Base-by-base conservation (phyloP, 2,888 invertebrate genomes). In the Cenopis cana region DNA sequence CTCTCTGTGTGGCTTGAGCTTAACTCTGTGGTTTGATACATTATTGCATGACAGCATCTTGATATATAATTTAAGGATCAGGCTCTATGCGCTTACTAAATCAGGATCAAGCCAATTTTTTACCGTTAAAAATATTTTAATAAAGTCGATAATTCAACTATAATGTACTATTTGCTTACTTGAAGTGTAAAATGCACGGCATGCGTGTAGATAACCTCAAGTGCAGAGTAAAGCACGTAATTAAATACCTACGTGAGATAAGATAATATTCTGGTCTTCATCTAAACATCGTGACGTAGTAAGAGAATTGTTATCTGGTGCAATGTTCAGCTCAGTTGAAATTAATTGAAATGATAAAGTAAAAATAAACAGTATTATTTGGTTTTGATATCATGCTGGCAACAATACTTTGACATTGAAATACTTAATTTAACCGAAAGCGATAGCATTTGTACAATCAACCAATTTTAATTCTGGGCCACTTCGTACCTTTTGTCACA, bases 221-320 rank as follows among this genome's bases (percentile, higher is more conserved):
- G 54, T 60, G 65, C 70, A 70, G 41, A 61, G 54, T 10, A 29
- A 68, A 68, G 70, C 65, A 70, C 65, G 65, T 70, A 64, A 62
- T 64, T 56, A 62, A 69, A 69, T 57, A 55, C 41, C 38, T 68
- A 68, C 52, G 68, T 61, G 68, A 68, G 70, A 70, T 70, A 70
- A 70, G 70, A 66, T 66, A 66, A 36, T 36, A 20, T 36, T 50
- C 20, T 49, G 29, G 50, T 61, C 50, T 55, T 46, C 55, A 41
- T 65, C 36, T 54, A 54, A 54, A 65, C 50, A 24, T 8, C 5
- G 12, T 57, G 12, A 36, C 38, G 50, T 54, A 64, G 33, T 38
- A 10, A 65, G 14, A 29, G 54, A 33, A 64, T 18, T 61, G 20
- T 62, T 54, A 38, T 54, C 11, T 52, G 36, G 36, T 20, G 24